phyloP scores from a whole-genome alignment of 2,888 invertebrate genomes.

The Phragmatobia fuliginosa region DNA sequence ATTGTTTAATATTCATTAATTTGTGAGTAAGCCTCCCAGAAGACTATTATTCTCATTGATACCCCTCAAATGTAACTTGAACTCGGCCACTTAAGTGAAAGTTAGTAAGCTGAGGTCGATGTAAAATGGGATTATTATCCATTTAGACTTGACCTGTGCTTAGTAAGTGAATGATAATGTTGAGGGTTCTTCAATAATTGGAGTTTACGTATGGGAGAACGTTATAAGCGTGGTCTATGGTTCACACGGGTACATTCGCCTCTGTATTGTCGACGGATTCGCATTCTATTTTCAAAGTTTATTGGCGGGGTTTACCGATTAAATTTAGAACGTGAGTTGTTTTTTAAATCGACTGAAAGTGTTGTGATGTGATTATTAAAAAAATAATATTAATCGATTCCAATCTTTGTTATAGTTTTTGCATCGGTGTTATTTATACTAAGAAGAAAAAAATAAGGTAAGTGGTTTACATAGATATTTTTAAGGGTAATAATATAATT shows the following conservation, averaged over 20 bases:
- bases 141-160: slow-evolving; percentile 29
- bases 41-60: slow-evolving; percentile 28
- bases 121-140: slow-evolving; percentile 18
- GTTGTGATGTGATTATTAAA: slow-evolving; percentile 52
- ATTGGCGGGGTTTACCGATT: slow-evolving; percentile 48
- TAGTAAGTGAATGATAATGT: slow-evolving; percentile 29
- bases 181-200: slow-evolving; percentile 39
- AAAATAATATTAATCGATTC: slow-evolving; percentile 39
- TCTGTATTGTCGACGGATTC: slow-evolving; percentile 54
- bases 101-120: slow-evolving; percentile 23
- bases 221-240: slow-evolving; percentile 56
- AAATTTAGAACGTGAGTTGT: slow-evolving; percentile 55
- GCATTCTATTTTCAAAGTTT: slow-evolving; percentile 48
- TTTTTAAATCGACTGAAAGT: slow-evolving; percentile 41
- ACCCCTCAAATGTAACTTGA: slow-evolving; percentile 36
- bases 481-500: neutral
- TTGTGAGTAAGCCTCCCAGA: slow-evolving; percentile 61
- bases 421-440: slow-evolving; percentile 44
- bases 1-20: slow-evolving; percentile 77
- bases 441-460: slow-evolving; percentile 49
- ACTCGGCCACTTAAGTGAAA: slow-evolving; percentile 29
- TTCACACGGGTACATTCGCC: slow-evolving; percentile 58
- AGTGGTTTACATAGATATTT: slow-evolving; percentile 28
- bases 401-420: slow-evolving; percentile 51
- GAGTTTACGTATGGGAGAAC: slow-evolving; percentile 50